These are phyloP conservation scores for Corticium candelabrum DNA, from an alignment of 37 sponge, comb jelly and placozoan genomes.

Conservation along the genomic window DNA sequence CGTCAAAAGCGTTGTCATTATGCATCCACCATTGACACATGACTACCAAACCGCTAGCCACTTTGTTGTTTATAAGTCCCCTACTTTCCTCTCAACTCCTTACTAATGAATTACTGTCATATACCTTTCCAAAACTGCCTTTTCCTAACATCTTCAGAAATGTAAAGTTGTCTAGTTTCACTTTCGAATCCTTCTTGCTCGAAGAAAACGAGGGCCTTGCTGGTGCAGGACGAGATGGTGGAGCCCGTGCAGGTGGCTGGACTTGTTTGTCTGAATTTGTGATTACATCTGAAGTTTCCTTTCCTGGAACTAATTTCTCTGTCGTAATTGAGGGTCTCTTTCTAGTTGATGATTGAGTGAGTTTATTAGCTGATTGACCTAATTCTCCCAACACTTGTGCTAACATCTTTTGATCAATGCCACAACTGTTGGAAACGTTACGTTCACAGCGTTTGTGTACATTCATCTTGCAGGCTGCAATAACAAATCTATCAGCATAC, in stretches of 20 bases:
- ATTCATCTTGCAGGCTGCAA: slow-evolving; percentile 81
- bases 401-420: slow-evolving; percentile 77
- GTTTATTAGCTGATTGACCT: slow-evolving; percentile 58
- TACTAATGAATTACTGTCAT: no score
- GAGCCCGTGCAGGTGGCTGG: neutral
- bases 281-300: no score
- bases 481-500: no score
- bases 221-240: neutral
- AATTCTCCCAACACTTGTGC: slow-evolving; percentile 64
- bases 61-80: no score
- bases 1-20: no score
- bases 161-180: slow-evolving; percentile 1
- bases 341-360: neutral
- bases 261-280: no score
- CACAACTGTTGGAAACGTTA: slow-evolving; percentile 80
- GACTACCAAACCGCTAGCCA: no score
- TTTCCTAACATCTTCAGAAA: slow-evolving; percentile 3
- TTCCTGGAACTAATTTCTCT: slow-evolving; percentile 86
- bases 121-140: slow-evolving; percentile 15
- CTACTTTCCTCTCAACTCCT: no score
- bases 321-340: slow-evolving; percentile 51
- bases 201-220: neutral
- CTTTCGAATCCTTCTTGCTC: no score
- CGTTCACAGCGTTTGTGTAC: slow-evolving; percentile 88
- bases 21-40: no score